phyloP scores from a whole-genome alignment of 2,797 vertebrate genomes.

The Masticophis lateralis region DNA sequence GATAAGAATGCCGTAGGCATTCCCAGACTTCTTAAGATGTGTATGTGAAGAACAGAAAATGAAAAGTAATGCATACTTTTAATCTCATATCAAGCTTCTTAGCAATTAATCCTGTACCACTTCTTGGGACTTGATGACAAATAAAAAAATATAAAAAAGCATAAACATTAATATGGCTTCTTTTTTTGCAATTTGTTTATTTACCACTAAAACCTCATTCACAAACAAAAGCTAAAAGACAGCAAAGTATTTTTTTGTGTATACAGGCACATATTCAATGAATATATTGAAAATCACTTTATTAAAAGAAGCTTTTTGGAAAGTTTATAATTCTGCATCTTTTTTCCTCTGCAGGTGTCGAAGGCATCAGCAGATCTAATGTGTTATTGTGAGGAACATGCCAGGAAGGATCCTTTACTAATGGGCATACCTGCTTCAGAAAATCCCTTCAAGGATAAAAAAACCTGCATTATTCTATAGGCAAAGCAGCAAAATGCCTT shows the following conservation, averaged over 20 bases:
- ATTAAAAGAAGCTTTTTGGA: neutral
- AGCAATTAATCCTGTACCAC: neutral
- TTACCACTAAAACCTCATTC: neutral
- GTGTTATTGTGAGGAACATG: slow-evolving; percentile 90
- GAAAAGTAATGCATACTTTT: fast-evolving
- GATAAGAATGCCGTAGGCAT: neutral
- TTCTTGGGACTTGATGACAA: neutral
- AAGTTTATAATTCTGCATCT: neutral
- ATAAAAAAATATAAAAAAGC: neutral
- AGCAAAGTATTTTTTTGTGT: neutral
- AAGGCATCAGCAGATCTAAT: slow-evolving; percentile 95
- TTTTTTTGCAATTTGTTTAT: neutral
- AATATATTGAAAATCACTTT: neutral
- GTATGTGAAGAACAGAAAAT: neutral
- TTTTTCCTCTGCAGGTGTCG: slow-evolving; percentile 78
- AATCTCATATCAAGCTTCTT: neutral
- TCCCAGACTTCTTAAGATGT: neutral
- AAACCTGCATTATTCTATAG: slow-evolving; percentile 93
- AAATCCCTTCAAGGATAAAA: slow-evolving; percentile 99
- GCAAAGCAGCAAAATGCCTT: slow-evolving; percentile 46
- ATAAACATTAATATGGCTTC: fast-evolving
- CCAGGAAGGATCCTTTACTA: slow-evolving; percentile 88
- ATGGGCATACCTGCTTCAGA: slow-evolving; percentile 91
- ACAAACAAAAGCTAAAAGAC: neutral
- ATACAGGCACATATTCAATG: neutral